These are phyloP conservation scores for Tarsius wallacei DNA, from an alignment of 2,797 vertebrate genomes.

Conservation along the genomic window DNA sequence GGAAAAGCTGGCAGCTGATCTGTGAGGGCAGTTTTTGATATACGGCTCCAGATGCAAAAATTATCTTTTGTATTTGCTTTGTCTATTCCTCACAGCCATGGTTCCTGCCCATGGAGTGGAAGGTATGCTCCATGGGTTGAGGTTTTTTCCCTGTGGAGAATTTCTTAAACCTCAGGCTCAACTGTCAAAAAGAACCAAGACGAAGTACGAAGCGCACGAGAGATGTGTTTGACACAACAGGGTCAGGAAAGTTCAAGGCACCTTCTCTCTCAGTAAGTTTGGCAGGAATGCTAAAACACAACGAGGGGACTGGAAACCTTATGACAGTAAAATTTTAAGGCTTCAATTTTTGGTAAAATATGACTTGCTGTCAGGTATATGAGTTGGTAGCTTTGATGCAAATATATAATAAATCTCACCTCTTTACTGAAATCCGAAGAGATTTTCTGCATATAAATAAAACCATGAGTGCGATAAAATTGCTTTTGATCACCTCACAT, in stretches of 20 bases:
- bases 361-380: slow-evolving; percentile 92
- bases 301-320: slow-evolving; percentile 88
- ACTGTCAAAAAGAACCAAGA: slow-evolving; percentile 88
- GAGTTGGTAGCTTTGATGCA: slow-evolving; percentile 91
- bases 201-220: slow-evolving; percentile 86
- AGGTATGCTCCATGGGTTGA: slow-evolving; percentile 82
- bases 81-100: neutral
- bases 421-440: slow-evolving; percentile 87
- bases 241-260: slow-evolving; percentile 91
- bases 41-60: slow-evolving; percentile 87
- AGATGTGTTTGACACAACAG: slow-evolving; percentile 92
- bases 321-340: slow-evolving; percentile 90
- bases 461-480: slow-evolving; percentile 62
- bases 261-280: slow-evolving; percentile 90
- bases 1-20: slow-evolving; percentile 68
- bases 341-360: slow-evolving; percentile 90
- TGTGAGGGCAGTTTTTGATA: slow-evolving; percentile 81
- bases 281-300: slow-evolving; percentile 90
- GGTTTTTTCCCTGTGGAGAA: slow-evolving; percentile 85
- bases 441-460: slow-evolving; percentile 88
- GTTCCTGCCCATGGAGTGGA: too few species aligned
- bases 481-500: slow-evolving; percentile 78
- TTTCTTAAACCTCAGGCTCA: slow-evolving; percentile 90
- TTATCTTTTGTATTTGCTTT: neutral
- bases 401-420: slow-evolving; percentile 89